phyloP scores from a whole-genome alignment of 2,888 invertebrate genomes.

The Philereme transversata region DNA sequence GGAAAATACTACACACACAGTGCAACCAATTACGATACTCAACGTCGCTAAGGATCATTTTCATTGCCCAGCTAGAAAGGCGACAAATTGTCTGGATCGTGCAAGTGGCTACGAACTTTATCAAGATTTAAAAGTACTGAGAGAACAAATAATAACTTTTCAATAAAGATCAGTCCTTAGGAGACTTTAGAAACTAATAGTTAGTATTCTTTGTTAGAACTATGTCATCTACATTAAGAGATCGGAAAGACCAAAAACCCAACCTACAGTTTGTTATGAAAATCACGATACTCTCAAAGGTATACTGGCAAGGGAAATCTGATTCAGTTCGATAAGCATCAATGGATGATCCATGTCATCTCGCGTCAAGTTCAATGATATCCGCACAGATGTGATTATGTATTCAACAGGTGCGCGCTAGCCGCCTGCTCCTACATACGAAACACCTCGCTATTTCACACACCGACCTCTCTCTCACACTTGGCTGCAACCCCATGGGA shows the following conservation, averaged over 20 bases:
- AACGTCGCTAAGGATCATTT: slow-evolving; percentile 8
- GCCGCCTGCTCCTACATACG: slow-evolving; percentile 70
- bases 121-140: not conserved
- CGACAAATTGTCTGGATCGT: slow-evolving; percentile 8
- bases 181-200: too few species aligned
- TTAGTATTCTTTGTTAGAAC: too few species aligned
- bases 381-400: slow-evolving; percentile 59
- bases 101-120: too few species aligned
- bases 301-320: slow-evolving; percentile 21
- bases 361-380: slow-evolving; percentile 77
- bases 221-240: not conserved
- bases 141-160: not conserved
- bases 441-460: slow-evolving; percentile 61
- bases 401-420: slow-evolving; percentile 66
- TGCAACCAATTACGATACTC: not conserved
- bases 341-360: slow-evolving; percentile 56
- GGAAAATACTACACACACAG: too few species aligned
- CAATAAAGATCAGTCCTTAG: not conserved
- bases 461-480: slow-evolving; percentile 55
- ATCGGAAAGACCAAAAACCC: not conserved
- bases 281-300: not conserved
- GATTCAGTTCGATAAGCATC: slow-evolving; percentile 37
- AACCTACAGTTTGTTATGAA: not conserved
- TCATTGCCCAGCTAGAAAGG: slow-evolving; percentile 3
- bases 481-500: slow-evolving; percentile 23